Base-by-base conservation (phyloP, 1,140 invertebrate genomes). In the Euschistus heros region DNA sequence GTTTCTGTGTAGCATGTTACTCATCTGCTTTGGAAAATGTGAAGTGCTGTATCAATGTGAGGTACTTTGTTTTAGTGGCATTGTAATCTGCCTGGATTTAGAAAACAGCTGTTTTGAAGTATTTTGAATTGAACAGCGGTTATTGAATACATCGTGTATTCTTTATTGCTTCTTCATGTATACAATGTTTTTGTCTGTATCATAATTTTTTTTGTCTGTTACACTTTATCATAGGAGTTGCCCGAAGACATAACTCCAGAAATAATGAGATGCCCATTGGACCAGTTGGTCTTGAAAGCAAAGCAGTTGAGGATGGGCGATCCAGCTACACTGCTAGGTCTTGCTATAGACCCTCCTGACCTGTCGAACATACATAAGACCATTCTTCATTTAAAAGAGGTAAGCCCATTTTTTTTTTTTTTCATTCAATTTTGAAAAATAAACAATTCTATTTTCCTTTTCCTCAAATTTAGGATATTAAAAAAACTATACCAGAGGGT, bases 271-370 rank as follows among this genome's bases (percentile, higher is more conserved):
- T 85, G 86, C 57, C 91, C 94, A 0, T 74, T 98, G 0, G 89
- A 92, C 66, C 80, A 81, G n/a, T 73, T 92, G 6, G 84, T 97
- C n/a, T 76, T 98, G 0, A 83, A 86, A 59, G 79, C 89, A 0
- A 98, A 98, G 74, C 71, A 86, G 55, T 73, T 98, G 22, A 81
- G 92, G 63, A 84, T 95, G 79, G 91, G 88, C n/a, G 24, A 30
- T 5, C 78, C 86, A 50, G 94, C 94, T 0, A 84, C 84, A 69
- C 79, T 97, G 10, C 76, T 98, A 0, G 91, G 87, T 0, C 74
- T 92, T 2, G 88, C 92, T 0, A 78, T 98, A 70, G 87, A 92
- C 73, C 92, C 93, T 24, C 96, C 96, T 0, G 84, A 91, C 74
- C 75, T 94, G 14, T 79, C 78, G 10, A 90, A 93, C 71, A 88